phyloP scores from a whole-genome alignment of 1,140 invertebrate genomes.

The Patella vulgata region DNA sequence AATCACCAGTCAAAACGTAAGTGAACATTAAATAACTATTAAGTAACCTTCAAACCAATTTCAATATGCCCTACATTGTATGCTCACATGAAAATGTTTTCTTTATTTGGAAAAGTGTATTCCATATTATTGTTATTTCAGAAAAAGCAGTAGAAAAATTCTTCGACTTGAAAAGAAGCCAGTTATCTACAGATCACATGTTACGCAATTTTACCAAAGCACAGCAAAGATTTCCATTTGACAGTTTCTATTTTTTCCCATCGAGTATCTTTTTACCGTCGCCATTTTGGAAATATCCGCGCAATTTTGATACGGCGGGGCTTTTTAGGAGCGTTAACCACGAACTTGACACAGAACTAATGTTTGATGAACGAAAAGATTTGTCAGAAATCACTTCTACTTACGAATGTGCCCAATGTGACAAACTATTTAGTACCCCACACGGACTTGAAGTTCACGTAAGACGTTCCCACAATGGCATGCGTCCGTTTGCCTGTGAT shows the following conservation, averaged over 20 bases:
- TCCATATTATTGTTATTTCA: no score
- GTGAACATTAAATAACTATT: no score
- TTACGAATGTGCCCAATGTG: slow-evolving; percentile 96
- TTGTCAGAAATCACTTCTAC: slow-evolving; percentile 55
- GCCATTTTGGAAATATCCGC: slow-evolving; percentile 1
- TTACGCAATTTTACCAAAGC: no score
- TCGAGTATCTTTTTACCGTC: slow-evolving; percentile 17
- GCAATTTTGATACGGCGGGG: neutral
- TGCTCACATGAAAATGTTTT: no score
- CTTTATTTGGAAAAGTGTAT: no score
- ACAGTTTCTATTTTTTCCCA: slow-evolving; percentile 13
- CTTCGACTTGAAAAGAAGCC: no score
- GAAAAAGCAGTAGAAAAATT: no score
- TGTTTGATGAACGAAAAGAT: neutral
- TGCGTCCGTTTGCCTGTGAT: slow-evolving; percentile 94
- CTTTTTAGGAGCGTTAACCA: neutral
- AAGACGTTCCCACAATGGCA: slow-evolving; percentile 90
- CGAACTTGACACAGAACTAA: neutral
- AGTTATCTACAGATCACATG: no score
- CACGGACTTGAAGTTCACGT: slow-evolving; percentile 94
- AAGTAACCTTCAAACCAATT: no score
- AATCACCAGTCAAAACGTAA: no score
- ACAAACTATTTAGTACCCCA: slow-evolving; percentile 97
- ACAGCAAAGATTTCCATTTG: neutral
- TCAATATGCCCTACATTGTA: no score